Base-by-base conservation (phyloP, 2,797 vertebrate species). In the Agapornis canus region DNA sequence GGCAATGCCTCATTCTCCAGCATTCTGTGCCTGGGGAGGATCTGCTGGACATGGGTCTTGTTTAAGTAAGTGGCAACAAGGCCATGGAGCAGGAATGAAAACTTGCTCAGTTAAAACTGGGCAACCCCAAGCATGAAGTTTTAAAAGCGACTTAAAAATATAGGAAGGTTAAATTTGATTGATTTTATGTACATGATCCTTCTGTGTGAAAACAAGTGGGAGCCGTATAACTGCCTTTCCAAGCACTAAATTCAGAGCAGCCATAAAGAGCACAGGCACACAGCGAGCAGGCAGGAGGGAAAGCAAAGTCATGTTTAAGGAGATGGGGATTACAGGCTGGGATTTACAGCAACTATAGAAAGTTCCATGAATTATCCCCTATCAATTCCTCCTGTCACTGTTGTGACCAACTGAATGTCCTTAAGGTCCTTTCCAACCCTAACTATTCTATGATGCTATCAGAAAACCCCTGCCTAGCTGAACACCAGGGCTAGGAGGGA, bases 31-130 rank as follows among this genome's bases (percentile, higher is more conserved):
- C 10, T 27, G 43, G 54, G 51, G 59, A 16, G 31, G 35, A 37
- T 19, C 22, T 59, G 14, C 43, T 15, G 27, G 56, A 63, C 45
- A 40, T 0, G 0, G 25, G 27, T 27, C 6, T 3, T 14, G 1
- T 32, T 63, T 35, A 5, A 51, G 32, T 23, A 32, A 40, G 5
- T 9, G 12, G 27, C n/a, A 52, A 12, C 13, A 66, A 64, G 32
- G 7, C 23, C 60, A 22, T 5, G 20, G 81, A 51, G 13, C 27
- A 51, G 5, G 43, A 63, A 72, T 37, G 20, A 20, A 77, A 71
- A 8, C 23, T 35, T 19, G 13, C 5, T 21, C 16, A 7, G 40
- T 27, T 70, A 32, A 13, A 81, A 48, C 18, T 6, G 13, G 56
- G 25, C 20, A 51, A 42, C 8, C 39, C 21, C 37, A 82, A 47